Evolutionary conservation across 2,888 invertebrate species (phyloP).

Genomic region (Aspidapion aeneum): DNA sequence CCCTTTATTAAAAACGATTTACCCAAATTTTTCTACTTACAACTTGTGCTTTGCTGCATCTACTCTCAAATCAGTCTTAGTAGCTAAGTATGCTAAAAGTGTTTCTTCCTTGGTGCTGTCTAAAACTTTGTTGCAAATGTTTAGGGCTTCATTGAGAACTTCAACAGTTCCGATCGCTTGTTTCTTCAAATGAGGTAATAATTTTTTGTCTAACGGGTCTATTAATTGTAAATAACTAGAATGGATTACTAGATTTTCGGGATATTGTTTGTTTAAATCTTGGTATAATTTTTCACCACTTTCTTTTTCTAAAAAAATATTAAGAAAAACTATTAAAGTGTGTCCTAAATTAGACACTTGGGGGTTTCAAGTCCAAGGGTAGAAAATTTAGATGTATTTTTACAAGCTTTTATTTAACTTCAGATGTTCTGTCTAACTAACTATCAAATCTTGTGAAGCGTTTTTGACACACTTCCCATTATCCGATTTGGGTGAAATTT

Average conservation of each 20-base stretch:
- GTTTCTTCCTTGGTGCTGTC: conserved; percentile 72
- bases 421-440: too few relatives aligned
- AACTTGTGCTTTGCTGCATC: conserved; percentile 61
- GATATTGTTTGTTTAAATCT: conserved; percentile 66
- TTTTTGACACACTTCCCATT: too few relatives aligned
- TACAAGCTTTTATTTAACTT: too few relatives aligned
- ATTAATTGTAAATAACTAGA: conserved; percentile 75
- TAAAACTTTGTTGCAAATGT: conserved; percentile 64
- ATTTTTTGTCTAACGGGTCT: conserved; percentile 57
- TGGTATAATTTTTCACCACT: conserved; percentile 61
- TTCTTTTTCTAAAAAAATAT: conserved; percentile 34
- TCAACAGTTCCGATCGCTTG: conserved; percentile 26
- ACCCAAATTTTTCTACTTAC: conserved; percentile 18
- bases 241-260: conserved; percentile 73
- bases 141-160: conserved; percentile 54
- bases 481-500: too few relatives aligned
- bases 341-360: too few relatives aligned
- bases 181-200: conserved; percentile 42
- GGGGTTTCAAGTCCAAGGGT: too few relatives aligned
- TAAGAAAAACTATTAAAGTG: neutral
- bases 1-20: too few relatives aligned
- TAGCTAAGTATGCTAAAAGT: conserved; percentile 77
- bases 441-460: too few relatives aligned
- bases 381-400: too few relatives aligned
- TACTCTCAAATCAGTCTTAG: conserved; percentile 77